Conservation (phyloP, 2,113 vertebrate genomes). For the Calyptomena viridis region DNA sequence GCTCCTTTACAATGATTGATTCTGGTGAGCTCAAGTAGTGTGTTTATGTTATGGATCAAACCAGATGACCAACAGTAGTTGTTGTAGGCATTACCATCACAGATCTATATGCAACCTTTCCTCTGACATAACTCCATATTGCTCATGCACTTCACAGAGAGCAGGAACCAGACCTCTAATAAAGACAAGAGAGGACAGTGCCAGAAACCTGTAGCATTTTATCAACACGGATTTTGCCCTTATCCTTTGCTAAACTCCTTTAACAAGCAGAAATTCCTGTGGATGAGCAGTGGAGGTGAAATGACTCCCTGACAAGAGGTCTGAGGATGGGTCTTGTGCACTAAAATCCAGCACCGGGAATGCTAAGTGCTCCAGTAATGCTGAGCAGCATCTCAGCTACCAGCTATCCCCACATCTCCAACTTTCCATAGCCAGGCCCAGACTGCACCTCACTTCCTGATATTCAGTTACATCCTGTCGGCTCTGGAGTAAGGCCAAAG, state of each 20-base stretch:
- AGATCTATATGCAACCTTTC: background rate
- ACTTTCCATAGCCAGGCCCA: background rate
- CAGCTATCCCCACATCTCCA: background rate
- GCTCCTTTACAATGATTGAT: rapidly evolving
- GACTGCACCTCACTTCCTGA: background rate
- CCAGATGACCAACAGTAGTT: background rate
- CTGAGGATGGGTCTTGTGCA: background rate
- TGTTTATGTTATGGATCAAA: background rate
- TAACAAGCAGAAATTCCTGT: background rate
- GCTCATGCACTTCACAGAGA: background rate
- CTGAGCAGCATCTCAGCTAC: background rate
- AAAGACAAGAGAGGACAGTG: background rate
- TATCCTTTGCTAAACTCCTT: background rate
- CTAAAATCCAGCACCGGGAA: background rate
- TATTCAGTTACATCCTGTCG: background rate
- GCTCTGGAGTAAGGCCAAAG: background rate
- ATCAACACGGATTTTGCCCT: background rate
- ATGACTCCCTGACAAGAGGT: background rate
- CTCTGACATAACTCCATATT: background rate
- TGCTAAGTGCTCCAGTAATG: background rate
- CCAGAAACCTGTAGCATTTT: background rate
- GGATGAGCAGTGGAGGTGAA: background rate
- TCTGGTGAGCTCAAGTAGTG: background rate
- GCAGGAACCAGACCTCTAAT: background rate
- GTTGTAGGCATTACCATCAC: background rate